A percentile compares a stretch with the other conserved stretches of the same genome.
Evolutionary conservation across 2,113 vertebrate genomes (phyloP).

Genomic region (Campylomormyrus tamandua): DNA sequence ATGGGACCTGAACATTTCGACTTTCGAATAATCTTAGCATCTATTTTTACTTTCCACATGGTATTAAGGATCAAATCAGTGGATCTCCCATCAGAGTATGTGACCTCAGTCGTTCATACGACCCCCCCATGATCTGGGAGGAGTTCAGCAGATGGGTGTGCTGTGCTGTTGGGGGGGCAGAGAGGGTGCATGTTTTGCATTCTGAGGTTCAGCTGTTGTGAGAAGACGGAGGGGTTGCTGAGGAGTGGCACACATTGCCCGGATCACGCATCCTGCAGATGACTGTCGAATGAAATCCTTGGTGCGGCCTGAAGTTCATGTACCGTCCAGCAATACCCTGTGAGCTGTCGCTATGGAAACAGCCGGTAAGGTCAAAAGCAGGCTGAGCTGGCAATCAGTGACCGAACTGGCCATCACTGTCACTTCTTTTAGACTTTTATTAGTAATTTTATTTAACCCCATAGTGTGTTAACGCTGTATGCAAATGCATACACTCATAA

Average conservation of each 20-base stretch:
- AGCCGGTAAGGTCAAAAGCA: not conserved
- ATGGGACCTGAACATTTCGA: not conserved
- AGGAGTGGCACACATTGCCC: not conserved
- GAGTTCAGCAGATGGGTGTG: not conserved
- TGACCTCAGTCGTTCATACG: not conserved
- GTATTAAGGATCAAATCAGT: not conserved
- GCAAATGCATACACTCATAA: not conserved
- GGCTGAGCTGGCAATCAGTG: not conserved
- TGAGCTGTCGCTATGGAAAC: not conserved
- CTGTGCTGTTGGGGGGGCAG: not conserved
- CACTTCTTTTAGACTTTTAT: not conserved
- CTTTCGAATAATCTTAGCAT: not conserved
- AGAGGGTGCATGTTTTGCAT: not conserved
- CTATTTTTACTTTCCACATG: not conserved
- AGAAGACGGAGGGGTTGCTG: not conserved
- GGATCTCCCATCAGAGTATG: not conserved
- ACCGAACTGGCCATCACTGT: not conserved
- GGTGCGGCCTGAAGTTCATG: not conserved
- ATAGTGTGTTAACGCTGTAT: not conserved
- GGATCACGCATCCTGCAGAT: not conserved
- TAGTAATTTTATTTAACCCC: not conserved
- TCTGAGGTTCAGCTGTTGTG: constrained; percentile 1
- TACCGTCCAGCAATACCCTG: not conserved
- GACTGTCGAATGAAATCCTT: not conserved
- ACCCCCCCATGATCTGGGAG: not conserved